Conservation (phyloP, 1,140 invertebrate genomes). For the Aphelenchoides besseyi region DNA sequence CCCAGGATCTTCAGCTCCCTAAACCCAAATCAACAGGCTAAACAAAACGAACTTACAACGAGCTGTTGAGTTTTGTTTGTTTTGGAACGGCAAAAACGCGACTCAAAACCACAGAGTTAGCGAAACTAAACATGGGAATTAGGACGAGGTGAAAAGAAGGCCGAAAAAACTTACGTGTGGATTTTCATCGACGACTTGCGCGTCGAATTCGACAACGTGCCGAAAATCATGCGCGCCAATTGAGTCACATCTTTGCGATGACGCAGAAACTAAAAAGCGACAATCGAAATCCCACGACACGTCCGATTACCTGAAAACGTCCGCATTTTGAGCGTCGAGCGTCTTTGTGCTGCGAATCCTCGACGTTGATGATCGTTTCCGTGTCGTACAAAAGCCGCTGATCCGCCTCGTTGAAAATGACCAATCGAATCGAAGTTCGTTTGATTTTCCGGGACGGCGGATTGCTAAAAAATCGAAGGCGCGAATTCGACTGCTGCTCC, state of each 20-base stretch:
- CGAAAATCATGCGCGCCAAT: slow-evolving; percentile 41
- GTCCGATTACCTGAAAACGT: slow-evolving; percentile 44
- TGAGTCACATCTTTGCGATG: slow-evolving; percentile 28
- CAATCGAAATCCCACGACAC: no score
- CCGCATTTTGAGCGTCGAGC: slow-evolving; percentile 35
- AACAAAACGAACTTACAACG: slow-evolving; percentile 20
- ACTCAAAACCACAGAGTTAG: slow-evolving; percentile 36
- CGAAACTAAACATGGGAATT: slow-evolving; percentile 32
- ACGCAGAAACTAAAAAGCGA: slow-evolving; percentile 34
- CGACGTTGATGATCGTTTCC: slow-evolving; percentile 33
- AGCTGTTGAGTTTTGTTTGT: slow-evolving; percentile 22
- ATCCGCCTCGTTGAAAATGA: slow-evolving; percentile 34
- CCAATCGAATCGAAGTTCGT: slow-evolving; percentile 20
- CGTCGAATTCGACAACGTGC: slow-evolving; percentile 29
- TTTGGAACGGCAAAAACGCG: slow-evolving; percentile 38
- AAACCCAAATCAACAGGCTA: neutral
- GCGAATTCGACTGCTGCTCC: no score
- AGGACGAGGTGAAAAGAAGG: neutral
- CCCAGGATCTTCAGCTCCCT: slow-evolving; percentile 33
- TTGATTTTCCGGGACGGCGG: neutral
- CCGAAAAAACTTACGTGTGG: slow-evolving; percentile 30
- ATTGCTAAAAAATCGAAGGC: slow-evolving; percentile 19
- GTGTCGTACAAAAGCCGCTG: slow-evolving; percentile 37
- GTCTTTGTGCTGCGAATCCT: slow-evolving; percentile 20
- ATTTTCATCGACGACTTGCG: slow-evolving; percentile 35